Percentiles rank a stretch among this genome's conserved stretches.
Conservation (phyloP, 2,113 vertebrate genomes). For the Bos javanicus region DNA sequence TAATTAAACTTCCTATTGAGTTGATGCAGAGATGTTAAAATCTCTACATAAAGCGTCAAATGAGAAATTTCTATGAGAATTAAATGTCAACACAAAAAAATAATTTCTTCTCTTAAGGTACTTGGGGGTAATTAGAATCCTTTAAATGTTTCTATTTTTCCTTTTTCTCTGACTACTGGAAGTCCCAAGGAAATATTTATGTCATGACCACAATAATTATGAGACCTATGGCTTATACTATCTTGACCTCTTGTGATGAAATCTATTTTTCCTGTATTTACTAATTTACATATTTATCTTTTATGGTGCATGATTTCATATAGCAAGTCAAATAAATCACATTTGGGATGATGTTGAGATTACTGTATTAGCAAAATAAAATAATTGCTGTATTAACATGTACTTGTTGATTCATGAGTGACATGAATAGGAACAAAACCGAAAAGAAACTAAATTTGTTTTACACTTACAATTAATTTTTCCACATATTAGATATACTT, state of each 20-base stretch:
- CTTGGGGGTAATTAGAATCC: neutral
- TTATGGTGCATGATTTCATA: neutral
- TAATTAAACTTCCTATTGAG: slow-evolving; percentile 17
- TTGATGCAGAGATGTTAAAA: neutral
- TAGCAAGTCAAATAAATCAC: neutral
- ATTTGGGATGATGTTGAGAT: neutral
- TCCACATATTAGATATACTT: neutral
- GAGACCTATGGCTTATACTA: neutral
- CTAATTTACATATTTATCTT: neutral
- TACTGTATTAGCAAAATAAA: neutral
- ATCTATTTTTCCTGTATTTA: neutral
- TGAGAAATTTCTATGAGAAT: neutral
- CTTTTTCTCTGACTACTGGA: neutral
- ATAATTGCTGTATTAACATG: neutral
- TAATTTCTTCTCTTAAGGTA: neutral
- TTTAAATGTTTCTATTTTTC: neutral
- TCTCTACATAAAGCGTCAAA: neutral
- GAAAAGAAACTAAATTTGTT: neutral
- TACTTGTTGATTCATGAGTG: neutral
- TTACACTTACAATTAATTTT: neutral
- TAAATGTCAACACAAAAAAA: slow-evolving; percentile 13
- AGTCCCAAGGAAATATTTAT: neutral
- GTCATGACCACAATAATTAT: neutral
- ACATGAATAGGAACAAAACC: neutral
- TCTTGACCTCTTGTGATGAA: neutral